Percentiles rank a stretch among this genome's conserved stretches.
phyloP scores from a whole-genome alignment of 2,888 invertebrate species.

The Ophioninae sp. region DNA sequence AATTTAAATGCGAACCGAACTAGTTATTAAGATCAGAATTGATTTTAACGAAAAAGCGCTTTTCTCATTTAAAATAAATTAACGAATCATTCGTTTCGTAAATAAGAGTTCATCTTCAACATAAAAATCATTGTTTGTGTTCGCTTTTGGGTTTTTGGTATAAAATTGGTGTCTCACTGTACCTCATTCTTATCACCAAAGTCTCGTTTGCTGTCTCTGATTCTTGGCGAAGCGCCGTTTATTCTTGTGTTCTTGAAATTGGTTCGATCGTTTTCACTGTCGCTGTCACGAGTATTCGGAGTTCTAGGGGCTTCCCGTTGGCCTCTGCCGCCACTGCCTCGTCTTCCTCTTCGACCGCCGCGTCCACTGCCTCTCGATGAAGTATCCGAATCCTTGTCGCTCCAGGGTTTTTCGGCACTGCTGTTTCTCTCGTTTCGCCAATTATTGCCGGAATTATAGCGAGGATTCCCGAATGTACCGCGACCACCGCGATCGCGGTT shows the following conservation, averaged over 20 bases:
- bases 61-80: background rate
- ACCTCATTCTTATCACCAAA: slow-evolving; percentile 45
- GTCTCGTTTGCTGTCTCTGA: slow-evolving; percentile 51
- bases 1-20: background rate
- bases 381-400: slow-evolving; percentile 74
- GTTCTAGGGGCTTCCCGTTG: slow-evolving; percentile 39
- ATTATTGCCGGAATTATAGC: slow-evolving; percentile 52
- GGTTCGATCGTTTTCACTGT: slow-evolving; percentile 46
- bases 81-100: too few relatives aligned
- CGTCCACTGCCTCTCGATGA: slow-evolving; percentile 69
- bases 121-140: background rate
- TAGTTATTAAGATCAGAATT: background rate
- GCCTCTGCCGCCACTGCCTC: slow-evolving; percentile 42
- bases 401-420: slow-evolving; percentile 69
- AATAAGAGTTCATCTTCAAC: too few relatives aligned
- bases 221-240: slow-evolving; percentile 39
- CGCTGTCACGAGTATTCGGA: slow-evolving; percentile 39
- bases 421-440: slow-evolving; percentile 65
- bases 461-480: slow-evolving; percentile 50
- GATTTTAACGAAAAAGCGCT: background rate
- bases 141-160: background rate
- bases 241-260: slow-evolving; percentile 41
- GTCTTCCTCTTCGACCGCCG: slow-evolving; percentile 63
- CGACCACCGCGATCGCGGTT: slow-evolving; percentile 55
- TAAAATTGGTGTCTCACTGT: background rate